Conservation (phyloP, 2,113 vertebrate species). For the Phyllostomus hastatus region DNA sequence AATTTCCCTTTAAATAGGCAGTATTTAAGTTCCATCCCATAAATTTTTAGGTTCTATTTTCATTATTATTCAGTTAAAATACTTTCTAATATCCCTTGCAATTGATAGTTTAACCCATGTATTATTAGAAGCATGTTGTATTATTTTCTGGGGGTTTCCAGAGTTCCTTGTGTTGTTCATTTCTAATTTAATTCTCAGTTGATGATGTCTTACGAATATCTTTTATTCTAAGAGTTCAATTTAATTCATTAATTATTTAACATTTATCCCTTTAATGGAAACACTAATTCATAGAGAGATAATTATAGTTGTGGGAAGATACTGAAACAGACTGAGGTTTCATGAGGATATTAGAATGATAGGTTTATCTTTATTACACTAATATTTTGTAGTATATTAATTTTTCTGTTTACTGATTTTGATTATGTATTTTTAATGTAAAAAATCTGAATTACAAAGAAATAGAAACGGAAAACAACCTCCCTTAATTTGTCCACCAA, state of each 20-base stretch:
- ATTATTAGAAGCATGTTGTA: background rate
- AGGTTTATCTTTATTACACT: background rate
- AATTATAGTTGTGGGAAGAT: background rate
- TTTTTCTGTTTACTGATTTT: conserved; percentile 22
- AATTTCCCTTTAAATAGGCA: background rate
- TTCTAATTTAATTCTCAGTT: conserved; percentile 28
- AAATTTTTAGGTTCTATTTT: background rate
- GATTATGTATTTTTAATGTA: background rate
- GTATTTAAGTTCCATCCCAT: background rate
- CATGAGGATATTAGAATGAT: background rate
- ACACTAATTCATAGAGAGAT: background rate
- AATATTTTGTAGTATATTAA: background rate
- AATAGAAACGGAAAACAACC: background rate
- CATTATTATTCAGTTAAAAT: background rate
- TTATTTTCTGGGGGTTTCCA: background rate
- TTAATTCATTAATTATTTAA: conserved; percentile 32
- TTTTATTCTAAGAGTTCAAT: conserved; percentile 23
- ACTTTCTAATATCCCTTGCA: background rate
- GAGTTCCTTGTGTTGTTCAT: background rate
- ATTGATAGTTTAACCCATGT: background rate
- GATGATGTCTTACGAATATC: background rate
- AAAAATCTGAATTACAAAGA: background rate
- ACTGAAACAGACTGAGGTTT: background rate
- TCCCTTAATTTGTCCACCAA: background rate
- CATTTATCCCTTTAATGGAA: conserved; percentile 7